Evolutionary conservation across 1,140 invertebrate genomes (phyloP).

Genomic region (Aphaenogaster floridana): DNA sequence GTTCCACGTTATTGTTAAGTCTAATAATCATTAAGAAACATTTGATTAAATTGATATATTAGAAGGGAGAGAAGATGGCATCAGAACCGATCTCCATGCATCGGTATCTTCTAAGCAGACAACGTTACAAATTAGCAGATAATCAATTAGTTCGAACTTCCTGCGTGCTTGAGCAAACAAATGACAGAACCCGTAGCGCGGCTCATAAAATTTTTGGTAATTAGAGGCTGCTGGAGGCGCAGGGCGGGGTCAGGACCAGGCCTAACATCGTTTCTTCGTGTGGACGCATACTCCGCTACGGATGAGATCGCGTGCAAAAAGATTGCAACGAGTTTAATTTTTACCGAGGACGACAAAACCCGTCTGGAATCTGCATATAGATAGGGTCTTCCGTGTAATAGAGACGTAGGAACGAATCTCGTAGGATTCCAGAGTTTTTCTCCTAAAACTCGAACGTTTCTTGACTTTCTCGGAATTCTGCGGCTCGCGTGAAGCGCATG

Average conservation of each 20-base stretch:
- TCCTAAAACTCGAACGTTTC: background rate
- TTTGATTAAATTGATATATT: background rate
- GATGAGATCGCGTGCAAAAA: conserved; percentile 41
- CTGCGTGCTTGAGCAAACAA: conserved; percentile 81
- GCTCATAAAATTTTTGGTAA: conserved; percentile 83
- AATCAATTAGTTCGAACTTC: conserved; percentile 82
- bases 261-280: conserved; percentile 62
- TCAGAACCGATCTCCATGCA: conserved; percentile 5
- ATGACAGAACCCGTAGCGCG: conserved; percentile 76
- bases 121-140: conserved; percentile 83
- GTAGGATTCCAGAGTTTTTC: conserved; percentile 32
- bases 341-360: conserved; percentile 62
- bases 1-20: background rate
- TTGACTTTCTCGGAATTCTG: conserved; percentile 46
- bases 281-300: conserved; percentile 31
- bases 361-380: conserved; percentile 70
- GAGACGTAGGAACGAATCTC: conserved; percentile 66
- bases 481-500: conserved; percentile 45
- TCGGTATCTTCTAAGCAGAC: conserved; percentile 59
- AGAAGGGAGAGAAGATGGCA: background rate
- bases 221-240: conserved; percentile 75
- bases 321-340: conserved; percentile 55
- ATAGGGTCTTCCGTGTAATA: conserved; percentile 61
- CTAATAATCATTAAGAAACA: background rate
- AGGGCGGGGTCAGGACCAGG: conserved; percentile 59